These are phyloP conservation scores for Collichthys lucidus DNA, from an alignment of 2,113 vertebrate species.

Conservation along the genomic window DNA sequence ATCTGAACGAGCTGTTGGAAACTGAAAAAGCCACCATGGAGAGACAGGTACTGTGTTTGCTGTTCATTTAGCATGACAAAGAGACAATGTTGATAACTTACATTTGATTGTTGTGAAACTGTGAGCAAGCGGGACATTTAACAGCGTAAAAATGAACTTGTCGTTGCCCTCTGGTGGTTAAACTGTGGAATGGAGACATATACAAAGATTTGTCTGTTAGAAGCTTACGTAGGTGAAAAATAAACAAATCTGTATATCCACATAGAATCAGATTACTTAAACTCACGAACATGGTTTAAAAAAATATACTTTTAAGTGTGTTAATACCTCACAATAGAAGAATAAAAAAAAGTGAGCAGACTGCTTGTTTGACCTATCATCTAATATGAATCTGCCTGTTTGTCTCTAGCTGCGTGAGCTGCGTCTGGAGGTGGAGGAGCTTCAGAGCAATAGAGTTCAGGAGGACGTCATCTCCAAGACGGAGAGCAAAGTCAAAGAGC, in stretches of 20 bases:
- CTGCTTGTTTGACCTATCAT: neutral
- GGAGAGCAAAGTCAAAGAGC: conserved; percentile 80
- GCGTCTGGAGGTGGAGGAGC: conserved; percentile 79
- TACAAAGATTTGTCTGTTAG: neutral
- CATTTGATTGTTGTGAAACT: neutral
- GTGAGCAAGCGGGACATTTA: neutral
- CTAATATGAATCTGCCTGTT: neutral
- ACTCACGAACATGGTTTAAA: neutral
- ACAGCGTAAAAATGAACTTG: neutral
- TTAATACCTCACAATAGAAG: neutral
- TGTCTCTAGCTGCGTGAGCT: conserved; percentile 78
- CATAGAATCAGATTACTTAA: too few species aligned
- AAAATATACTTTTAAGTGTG: neutral
- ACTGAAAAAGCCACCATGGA: conserved; percentile 76
- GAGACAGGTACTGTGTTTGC: conserved; percentile 79
- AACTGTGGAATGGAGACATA: neutral
- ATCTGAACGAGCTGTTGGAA: conserved; percentile 82
- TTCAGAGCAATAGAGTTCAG: conserved; percentile 79
- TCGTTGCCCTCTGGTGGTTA: neutral
- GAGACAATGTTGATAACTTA: too few species aligned
- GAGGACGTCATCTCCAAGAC: conserved; percentile 81
- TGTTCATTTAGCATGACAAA: neutral
- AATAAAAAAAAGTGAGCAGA: neutral
- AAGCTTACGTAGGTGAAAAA: neutral
- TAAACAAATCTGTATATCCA: too few species aligned